Percentiles rank a stretch among this genome's conserved stretches.
These are phyloP conservation scores for Oxyteleia sp. DNA, from an alignment of 2,888 invertebrate species.

Conservation along the genomic window DNA sequence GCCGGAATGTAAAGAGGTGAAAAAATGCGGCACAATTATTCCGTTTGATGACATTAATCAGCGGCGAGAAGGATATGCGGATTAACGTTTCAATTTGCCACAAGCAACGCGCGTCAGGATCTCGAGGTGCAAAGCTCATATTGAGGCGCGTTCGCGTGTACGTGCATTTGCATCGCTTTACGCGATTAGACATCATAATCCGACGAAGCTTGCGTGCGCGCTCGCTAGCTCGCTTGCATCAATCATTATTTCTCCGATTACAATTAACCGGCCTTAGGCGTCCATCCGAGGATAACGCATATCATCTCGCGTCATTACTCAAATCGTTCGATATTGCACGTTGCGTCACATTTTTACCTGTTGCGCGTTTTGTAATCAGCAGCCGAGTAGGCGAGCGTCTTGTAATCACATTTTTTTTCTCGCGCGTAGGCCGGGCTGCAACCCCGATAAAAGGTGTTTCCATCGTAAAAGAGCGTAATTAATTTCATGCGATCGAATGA, in stretches of 20 bases:
- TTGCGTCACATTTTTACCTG: conserved; percentile 68
- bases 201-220: conserved; percentile 57
- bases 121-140: conserved; percentile 33
- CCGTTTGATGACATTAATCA: conserved; percentile 76
- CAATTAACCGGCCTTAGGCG: conserved; percentile 65
- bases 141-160: conserved; percentile 43
- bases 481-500: too few relatives aligned
- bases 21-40: conserved; percentile 66
- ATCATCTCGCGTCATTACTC: conserved; percentile 68
- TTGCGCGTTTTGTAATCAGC: too few relatives aligned
- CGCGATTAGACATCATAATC: conserved; percentile 67
- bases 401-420: too few relatives aligned
- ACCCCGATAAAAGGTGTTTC: too few relatives aligned
- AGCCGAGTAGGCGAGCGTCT: too few relatives aligned
- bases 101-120: conserved; percentile 42
- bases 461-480: too few relatives aligned
- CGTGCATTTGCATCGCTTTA: conserved; percentile 65
- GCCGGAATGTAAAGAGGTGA: conserved; percentile 39
- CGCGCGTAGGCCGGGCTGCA: too few relatives aligned
- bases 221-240: conserved; percentile 59
- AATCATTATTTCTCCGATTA: conserved; percentile 62
- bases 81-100: conserved; percentile 78
- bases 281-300: conserved; percentile 58
- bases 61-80: conserved; percentile 68
- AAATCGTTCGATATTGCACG: conserved; percentile 68